phyloP scores from a whole-genome alignment of 2,113 vertebrate genomes.

The Puma concolor region DNA sequence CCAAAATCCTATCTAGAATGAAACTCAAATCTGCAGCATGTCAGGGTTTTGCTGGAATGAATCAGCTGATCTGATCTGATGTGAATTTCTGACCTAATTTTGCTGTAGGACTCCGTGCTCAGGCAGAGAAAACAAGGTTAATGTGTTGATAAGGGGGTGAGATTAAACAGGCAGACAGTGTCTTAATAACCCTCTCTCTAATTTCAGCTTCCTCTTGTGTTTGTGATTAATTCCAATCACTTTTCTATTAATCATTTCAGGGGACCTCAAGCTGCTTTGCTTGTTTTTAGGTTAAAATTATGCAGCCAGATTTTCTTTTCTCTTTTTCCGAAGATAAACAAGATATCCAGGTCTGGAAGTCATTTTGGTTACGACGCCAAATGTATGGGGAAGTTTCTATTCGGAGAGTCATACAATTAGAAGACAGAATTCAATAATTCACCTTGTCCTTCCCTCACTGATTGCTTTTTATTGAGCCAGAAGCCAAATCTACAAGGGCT shows the following conservation, averaged over 20 bases:
- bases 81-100: slow-evolving; percentile 90
- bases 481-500: not conserved
- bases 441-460: not conserved
- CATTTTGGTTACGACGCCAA: not conserved
- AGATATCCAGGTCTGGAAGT: not conserved
- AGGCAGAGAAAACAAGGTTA: slow-evolving; percentile 85
- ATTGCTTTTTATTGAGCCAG: not conserved
- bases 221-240: slow-evolving; percentile 64
- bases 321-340: not conserved
- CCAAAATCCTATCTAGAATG: not conserved
- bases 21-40: slow-evolving; percentile 26
- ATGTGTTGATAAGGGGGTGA: slow-evolving; percentile 78
- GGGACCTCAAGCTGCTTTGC: slow-evolving; percentile 33
- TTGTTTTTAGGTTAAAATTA: slow-evolving; percentile 55
- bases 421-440: not conserved
- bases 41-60: slow-evolving; percentile 77
- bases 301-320: slow-evolving; percentile 49
- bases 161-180: slow-evolving; percentile 76
- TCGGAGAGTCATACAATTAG: not conserved
- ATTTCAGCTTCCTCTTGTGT: slow-evolving; percentile 63
- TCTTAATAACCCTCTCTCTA: slow-evolving; percentile 36
- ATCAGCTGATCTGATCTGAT: slow-evolving; percentile 84
- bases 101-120: slow-evolving; percentile 68
- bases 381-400: not conserved
- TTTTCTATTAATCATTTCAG: slow-evolving; percentile 64